Base-by-base conservation (phyloP, 2,888 invertebrate genomes). In the Mythimna pallens region DNA sequence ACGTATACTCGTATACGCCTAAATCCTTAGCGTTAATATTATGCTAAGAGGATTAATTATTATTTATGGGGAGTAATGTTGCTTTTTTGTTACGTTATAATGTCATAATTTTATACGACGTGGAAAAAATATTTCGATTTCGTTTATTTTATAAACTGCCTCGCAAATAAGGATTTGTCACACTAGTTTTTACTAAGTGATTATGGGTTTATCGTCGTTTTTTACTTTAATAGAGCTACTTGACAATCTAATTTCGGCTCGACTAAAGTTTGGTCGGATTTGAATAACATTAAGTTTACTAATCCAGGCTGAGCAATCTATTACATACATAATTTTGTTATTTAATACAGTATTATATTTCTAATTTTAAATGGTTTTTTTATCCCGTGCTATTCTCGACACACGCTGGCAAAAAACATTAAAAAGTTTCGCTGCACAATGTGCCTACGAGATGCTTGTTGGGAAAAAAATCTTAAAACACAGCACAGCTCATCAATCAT, bases 41-140 rank as follows among this genome's bases (percentile, higher is more conserved):
- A 93, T 91, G 91, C 84, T 93, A 94, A 95, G 94, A 91, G 93
- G 94, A 94, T 95, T 95, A 94, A 83, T 84, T 85, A 86, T 91
- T 90, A 94, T 94, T 94, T 94, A 93, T 93, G 89, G 85, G 88
- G 87, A 85, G 87, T 90, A 91, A 92, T 88, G 89, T 87, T 88
- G 87, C 87, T 86, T 89, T 88, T 86, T 89, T 87, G 91, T 89
- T 88, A 91, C 88, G 36, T 89, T 89, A 64, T 91, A 91, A 90
- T 89, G 89, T 89, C 86, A 88, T 91, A 89, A 90, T 91, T 92
- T 87, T 71, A 71, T 82, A 68, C 14, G 58, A 55, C 14, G 10
- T 47, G 50, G 34, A 77, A 81, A 75, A 71, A 76, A 77, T 69
- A 67, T 62, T 70, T 70, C 58, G 36, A 64, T 69, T 70, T 61